phyloP scores from a whole-genome alignment of 2,797 vertebrate species.

The Myotis findleyi region DNA sequence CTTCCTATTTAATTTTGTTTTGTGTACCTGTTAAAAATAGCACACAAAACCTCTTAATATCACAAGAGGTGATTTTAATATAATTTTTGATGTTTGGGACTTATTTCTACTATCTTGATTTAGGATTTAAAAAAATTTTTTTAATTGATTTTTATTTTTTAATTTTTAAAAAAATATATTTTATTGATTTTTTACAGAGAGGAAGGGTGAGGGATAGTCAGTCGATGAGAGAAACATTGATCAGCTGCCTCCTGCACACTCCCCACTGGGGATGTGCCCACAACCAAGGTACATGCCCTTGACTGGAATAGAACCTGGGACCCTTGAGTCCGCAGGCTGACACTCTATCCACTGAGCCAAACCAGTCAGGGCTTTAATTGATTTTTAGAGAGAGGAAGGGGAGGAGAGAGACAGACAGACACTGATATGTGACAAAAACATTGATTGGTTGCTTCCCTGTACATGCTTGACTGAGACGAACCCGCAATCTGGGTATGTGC shows the following conservation, averaged over 20 bases:
- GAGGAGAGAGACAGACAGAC: not conserved
- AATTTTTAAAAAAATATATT: too few relatives aligned
- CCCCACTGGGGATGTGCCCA: too few relatives aligned
- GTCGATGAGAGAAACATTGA: too few relatives aligned
- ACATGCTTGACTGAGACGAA: not conserved
- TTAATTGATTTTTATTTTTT: too few relatives aligned
- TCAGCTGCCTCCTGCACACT: too few relatives aligned
- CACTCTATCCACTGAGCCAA: too few relatives aligned
- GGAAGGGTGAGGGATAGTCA: too few relatives aligned
- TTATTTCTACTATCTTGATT: constrained; percentile 48
- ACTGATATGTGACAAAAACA: not conserved
- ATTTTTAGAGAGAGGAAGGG: not conserved
- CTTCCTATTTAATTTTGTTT: constrained; percentile 31
- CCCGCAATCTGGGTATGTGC: not conserved
- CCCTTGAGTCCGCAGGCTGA: too few relatives aligned
- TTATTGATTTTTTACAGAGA: too few relatives aligned
- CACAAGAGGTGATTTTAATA: not conserved
- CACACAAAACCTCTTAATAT: not conserved
- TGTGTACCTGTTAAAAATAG: constrained; percentile 39
- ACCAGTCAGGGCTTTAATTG: too few relatives aligned
- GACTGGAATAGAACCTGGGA: too few relatives aligned
- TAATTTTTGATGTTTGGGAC: constrained; percentile 1
- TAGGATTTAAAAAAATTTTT: not conserved
- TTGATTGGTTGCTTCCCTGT: not conserved
- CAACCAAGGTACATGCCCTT: too few relatives aligned